A percentile compares a stretch with the other conserved stretches of the same genome.
Evolutionary conservation across 2,113 vertebrate species (phyloP).

Genomic region (Trachemys scripta): DNA sequence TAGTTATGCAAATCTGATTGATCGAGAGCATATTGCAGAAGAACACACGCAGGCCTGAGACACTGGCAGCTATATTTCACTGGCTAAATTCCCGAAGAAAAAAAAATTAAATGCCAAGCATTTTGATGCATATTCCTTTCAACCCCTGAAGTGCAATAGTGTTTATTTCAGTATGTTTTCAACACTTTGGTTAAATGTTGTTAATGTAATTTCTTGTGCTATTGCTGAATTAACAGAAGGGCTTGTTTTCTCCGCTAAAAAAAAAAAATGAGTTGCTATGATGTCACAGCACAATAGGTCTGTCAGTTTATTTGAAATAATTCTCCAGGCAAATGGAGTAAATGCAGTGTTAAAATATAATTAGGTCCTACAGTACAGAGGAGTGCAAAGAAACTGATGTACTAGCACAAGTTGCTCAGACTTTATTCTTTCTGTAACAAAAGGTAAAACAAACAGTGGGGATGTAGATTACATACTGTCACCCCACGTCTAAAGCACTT

Average conservation of each 20-base stretch:
- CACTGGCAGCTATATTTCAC: constrained; percentile 94
- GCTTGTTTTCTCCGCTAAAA: constrained; percentile 64
- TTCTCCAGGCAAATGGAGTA: constrained; percentile 75
- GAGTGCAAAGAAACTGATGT: constrained; percentile 68
- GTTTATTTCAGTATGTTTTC: constrained; percentile 78
- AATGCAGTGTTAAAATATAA: constrained; percentile 83
- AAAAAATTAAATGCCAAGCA: constrained; percentile 84
- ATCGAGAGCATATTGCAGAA: constrained; percentile 97
- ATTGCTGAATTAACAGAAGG: constrained; percentile 80
- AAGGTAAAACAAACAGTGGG: constrained; percentile 72
- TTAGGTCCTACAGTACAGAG: constrained; percentile 77
- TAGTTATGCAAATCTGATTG: constrained; percentile 99
- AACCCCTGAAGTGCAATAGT: constrained; percentile 76
- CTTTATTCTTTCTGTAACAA: constrained; percentile 75
- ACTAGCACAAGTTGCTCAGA: constrained; percentile 62
- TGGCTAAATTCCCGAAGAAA: constrained; percentile 88
- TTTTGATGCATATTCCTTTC: constrained; percentile 85
- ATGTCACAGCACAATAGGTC: constrained; percentile 79
- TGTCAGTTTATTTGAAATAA: constrained; percentile 80
- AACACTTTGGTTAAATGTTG: constrained; percentile 77
- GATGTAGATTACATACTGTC: constrained; percentile 70
- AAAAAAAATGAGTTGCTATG: constrained; percentile 64
- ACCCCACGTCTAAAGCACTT: constrained; percentile 1
- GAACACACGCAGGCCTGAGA: constrained; percentile 87
- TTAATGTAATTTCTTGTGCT: constrained; percentile 79